Evolutionary conservation across 2,888 invertebrate genomes (phyloP).

Genomic region (Diarsia dahlii): DNA sequence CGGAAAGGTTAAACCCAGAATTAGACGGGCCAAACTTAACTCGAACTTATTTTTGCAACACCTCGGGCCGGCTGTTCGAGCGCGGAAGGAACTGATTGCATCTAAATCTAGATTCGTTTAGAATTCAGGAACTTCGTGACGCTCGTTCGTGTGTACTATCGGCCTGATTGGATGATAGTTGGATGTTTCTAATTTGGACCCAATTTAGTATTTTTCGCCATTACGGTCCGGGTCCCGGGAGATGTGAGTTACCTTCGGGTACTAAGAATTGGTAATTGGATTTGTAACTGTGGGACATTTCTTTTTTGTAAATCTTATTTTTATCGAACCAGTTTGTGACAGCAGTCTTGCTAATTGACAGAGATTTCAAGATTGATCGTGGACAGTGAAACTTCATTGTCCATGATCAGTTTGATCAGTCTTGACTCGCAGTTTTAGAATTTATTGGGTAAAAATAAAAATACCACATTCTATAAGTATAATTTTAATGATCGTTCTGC

Average conservation of each 20-base stretch:
- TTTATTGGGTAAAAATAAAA: slow-evolving; percentile 36
- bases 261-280: not conserved
- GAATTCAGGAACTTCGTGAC: slow-evolving; percentile 22
- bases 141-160: slow-evolving; percentile 4
- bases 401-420: too few species aligned
- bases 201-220: not conserved
- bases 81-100: slow-evolving; percentile 63
- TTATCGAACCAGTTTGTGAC: not conserved
- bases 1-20: slow-evolving; percentile 86
- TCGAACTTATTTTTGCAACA: slow-evolving; percentile 82
- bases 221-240: not conserved
- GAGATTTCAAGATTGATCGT: not conserved
- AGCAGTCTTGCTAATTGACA: not conserved
- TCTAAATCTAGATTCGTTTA: slow-evolving; percentile 45
- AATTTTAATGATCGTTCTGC: slow-evolving; percentile 52
- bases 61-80: slow-evolving; percentile 55
- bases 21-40: slow-evolving; percentile 88
- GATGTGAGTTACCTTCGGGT: not conserved
- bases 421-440: not conserved
- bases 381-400: not conserved
- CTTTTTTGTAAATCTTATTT: not conserved
- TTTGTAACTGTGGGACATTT: not conserved
- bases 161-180: not conserved
- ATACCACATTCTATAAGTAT: slow-evolving; percentile 13
- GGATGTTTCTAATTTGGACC: not conserved